These are phyloP conservation scores for Acromyrmex charruanus DNA, from an alignment of 1,140 invertebrate genomes.

Conservation along the genomic window DNA sequence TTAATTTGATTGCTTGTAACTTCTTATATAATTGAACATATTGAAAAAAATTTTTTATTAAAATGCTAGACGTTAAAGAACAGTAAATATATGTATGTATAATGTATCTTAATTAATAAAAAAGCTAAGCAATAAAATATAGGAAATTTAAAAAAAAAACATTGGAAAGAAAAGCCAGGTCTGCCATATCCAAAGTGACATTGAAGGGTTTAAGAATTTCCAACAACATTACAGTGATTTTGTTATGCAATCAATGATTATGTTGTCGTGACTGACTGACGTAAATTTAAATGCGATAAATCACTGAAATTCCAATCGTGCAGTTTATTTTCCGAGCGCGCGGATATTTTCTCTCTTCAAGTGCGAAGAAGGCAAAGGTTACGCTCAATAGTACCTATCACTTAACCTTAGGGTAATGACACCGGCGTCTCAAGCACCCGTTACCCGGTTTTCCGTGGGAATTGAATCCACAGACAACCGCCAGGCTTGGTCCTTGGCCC, in stretches of 20 bases:
- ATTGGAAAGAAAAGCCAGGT: no score
- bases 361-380: slow-evolving; percentile 58
- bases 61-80: no score
- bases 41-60: no score
- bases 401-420: slow-evolving; percentile 66
- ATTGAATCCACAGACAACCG: slow-evolving; percentile 54
- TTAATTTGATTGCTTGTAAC: no score
- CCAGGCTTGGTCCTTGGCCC: slow-evolving; percentile 71
- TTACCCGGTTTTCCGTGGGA: slow-evolving; percentile 74
- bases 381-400: slow-evolving; percentile 61
- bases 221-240: not conserved
- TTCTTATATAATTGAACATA: no score
- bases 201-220: not conserved
- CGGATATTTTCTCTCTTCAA: not conserved
- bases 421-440: slow-evolving; percentile 49
- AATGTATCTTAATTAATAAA: no score
- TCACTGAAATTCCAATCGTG: slow-evolving; percentile 17
- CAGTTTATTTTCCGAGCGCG: not conserved
- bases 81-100: no score
- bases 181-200: no score
- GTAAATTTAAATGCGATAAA: not conserved
- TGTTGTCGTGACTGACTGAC: not conserved
- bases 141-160: no score
- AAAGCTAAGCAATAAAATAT: no score
- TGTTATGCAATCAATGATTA: not conserved